Percentiles rank a stretch among this genome's conserved stretches.
Evolutionary conservation across 2,797 vertebrate species (phyloP).

Genomic region (Muscicapa striata): DNA sequence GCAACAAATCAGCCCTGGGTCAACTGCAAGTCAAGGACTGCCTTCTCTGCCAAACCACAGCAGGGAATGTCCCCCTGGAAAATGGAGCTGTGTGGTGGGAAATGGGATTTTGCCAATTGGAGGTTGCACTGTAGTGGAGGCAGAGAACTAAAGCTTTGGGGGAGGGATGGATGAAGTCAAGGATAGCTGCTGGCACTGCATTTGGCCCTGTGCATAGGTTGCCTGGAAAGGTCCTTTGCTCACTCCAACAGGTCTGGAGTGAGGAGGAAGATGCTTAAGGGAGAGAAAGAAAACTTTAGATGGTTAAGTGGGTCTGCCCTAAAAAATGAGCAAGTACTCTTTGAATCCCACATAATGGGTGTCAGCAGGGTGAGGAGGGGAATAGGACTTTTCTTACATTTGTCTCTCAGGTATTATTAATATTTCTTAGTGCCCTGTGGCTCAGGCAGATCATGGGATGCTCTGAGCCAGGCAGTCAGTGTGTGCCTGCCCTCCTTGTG

Average conservation of each 20-base stretch:
- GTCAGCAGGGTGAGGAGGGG: neutral
- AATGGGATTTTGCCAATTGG: neutral
- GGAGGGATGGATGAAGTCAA: neutral
- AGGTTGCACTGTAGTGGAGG: neutral
- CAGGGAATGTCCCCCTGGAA: neutral
- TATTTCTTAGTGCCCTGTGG: neutral
- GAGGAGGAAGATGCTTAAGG: neutral
- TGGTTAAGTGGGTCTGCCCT: neutral
- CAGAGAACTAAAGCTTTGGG: neutral
- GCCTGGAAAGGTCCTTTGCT: neutral
- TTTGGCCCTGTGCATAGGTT: neutral
- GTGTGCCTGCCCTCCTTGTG: neutral
- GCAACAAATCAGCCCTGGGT: neutral
- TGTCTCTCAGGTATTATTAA: neutral
- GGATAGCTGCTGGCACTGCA: neutral
- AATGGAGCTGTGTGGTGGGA: neutral
- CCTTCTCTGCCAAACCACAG: neutral
- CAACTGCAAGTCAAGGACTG: neutral
- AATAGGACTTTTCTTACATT: neutral
- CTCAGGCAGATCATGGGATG: neutral
- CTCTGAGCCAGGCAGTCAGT: neutral
- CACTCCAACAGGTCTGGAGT: neutral
- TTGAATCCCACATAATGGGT: neutral
- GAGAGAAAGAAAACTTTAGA: neutral
- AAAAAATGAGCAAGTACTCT: neutral